Conservation (phyloP, 1,140 invertebrate species). For the Drusus annulatus region DNA sequence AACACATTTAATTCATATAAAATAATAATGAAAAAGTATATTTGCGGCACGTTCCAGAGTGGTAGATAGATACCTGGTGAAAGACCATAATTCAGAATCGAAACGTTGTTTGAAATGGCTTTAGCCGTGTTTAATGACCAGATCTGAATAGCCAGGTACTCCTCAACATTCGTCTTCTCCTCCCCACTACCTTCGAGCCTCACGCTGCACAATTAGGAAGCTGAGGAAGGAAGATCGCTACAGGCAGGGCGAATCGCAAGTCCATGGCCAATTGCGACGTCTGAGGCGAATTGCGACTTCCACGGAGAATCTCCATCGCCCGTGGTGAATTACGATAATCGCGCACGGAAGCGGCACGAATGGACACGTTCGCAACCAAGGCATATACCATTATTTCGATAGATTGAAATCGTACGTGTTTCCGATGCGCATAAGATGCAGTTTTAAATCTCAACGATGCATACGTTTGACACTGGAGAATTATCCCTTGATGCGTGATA, state of each 20-base stretch:
- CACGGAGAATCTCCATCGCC: not conserved
- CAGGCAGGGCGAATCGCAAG: not conserved
- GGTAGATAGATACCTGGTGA: too few species aligned
- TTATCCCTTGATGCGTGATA: not conserved
- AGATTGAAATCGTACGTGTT: conserved; percentile 16
- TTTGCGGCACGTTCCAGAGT: too few species aligned
- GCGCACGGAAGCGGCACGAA: conserved; percentile 23
- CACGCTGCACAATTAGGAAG: not conserved
- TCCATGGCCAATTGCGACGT: not conserved
- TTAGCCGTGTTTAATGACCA: too few species aligned
- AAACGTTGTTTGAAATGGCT: too few species aligned
- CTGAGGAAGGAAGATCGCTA: not conserved
- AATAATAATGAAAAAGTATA: too few species aligned
- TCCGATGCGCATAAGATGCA: not conserved
- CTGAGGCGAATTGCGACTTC: not conserved
- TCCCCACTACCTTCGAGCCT: too few species aligned
- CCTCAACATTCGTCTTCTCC: too few species aligned
- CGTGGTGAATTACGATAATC: conserved; percentile 16
- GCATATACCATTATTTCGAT: not conserved
- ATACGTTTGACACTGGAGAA: not conserved
- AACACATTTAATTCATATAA: too few species aligned
- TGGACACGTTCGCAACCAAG: conserved; percentile 12
- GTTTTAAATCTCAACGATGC: not conserved
- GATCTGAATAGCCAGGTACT: too few species aligned
- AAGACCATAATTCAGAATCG: too few species aligned